These are phyloP conservation scores for Actinia equina DNA, from an alignment of 64 coral and sea anemone genomes.

Conservation along the genomic window DNA sequence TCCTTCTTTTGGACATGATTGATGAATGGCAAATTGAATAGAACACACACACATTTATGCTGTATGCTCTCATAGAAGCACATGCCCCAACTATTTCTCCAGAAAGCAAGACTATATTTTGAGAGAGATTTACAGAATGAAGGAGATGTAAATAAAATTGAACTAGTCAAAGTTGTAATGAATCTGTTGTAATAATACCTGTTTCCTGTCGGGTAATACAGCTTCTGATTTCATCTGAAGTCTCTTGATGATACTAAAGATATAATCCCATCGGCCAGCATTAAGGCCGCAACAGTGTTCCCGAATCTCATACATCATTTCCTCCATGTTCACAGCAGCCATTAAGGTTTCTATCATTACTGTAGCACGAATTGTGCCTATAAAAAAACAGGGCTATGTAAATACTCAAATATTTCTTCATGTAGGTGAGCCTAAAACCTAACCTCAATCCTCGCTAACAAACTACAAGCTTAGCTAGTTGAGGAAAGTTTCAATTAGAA, in stretches of 20 bases:
- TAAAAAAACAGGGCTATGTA: not conserved
- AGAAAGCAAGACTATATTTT: too few relatives aligned
- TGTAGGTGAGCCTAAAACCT: too few relatives aligned
- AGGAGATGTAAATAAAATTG: too few relatives aligned
- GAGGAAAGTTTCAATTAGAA: too few relatives aligned
- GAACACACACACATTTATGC: too few relatives aligned
- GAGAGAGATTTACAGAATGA: not conserved
- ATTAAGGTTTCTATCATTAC: conserved; percentile 95
- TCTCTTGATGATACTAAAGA: conserved; percentile 96
- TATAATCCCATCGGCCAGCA: conserved; percentile 98
- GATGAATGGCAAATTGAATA: too few relatives aligned
- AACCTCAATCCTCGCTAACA: too few relatives aligned
- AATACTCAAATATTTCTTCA: not conserved
- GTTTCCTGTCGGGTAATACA: conserved; percentile 87
- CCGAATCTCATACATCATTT: conserved; percentile 94
- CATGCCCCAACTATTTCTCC: too few relatives aligned
- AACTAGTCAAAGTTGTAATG: too few relatives aligned
- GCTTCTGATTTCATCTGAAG: conserved; percentile 83
- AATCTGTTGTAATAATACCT: conserved; percentile 32
- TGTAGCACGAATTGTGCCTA: conserved; percentile 95
- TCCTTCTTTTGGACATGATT: too few relatives aligned
- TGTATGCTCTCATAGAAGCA: too few relatives aligned
- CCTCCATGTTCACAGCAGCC: conserved; percentile 96
- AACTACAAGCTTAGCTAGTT: too few relatives aligned
- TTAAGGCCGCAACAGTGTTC: conserved; percentile 96